Evolutionary conservation across 2,113 vertebrate genomes (phyloP), one percentile per base, ranked within the genome.

Genomic region (Embiotoca jacksoni): DNA sequence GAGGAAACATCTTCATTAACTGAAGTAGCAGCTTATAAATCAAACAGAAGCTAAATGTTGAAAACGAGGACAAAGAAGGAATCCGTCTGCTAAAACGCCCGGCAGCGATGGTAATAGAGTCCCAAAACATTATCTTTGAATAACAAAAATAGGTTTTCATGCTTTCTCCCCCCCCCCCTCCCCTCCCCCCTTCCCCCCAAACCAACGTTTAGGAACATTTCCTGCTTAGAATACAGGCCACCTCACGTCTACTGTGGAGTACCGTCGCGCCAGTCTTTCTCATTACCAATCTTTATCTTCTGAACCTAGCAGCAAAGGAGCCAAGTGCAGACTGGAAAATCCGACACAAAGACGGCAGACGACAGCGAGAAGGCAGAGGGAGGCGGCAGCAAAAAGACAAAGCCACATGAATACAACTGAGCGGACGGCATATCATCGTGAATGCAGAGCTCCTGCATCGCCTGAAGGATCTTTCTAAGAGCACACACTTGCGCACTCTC

Each of bases 401-500:
- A 94, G 86, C 77, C 79, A 61, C 90, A 91, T 60, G 80, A 90
- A 91, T 39, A 88, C 88, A 70, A 93, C 85, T 93, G 89, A 94
- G 92, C 32, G 82, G 87, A 90, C 84, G 60, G 79, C 87, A 47
- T 64, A 81, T 79, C 86, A 75, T 64, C 74, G 68, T 44, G 54
- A 82, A 83, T 62, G 73, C 86, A 88, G 83, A 90, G 81, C 86
- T 85, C 86, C 86, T 84, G 88, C 83, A 64, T 91, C 47, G 86
- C 90, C 91, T 84, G 85, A 66, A 90, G 87, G 92, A 93, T 89
- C 78, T 89, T 91, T 90, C 80, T 80, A 92, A 93, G 87, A 93
- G 91, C 92, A 93, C 93, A 94, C 90, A 84, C 84, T 82, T 47
- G 84, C 81, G 81, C 91, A 90, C 88, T 78, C 67, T 75, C 78